Conservation (phyloP, 2,888 invertebrate species). For the Sinotaia quadrata region DNA sequence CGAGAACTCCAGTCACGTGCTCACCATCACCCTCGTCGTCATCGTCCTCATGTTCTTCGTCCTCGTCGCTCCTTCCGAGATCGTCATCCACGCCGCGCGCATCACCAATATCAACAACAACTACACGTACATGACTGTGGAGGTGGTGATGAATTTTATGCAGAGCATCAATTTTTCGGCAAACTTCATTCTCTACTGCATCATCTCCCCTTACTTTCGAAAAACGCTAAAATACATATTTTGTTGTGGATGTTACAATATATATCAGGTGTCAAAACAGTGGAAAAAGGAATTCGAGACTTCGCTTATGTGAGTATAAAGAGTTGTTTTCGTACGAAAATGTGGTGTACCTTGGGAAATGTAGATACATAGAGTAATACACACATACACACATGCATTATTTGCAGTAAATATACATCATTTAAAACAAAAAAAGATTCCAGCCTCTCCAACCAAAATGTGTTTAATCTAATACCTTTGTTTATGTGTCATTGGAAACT, state of each 20-base stretch:
- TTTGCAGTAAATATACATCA: neutral
- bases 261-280: constrained; percentile 36
- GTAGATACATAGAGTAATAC: neutral
- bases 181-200: constrained; percentile 85
- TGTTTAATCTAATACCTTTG: no score
- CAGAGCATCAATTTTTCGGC: constrained; percentile 85
- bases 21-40: constrained; percentile 66
- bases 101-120: constrained; percentile 51
- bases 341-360: neutral
- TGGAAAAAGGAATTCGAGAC: constrained; percentile 41
- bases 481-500: no score
- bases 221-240: constrained; percentile 74
- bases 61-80: constrained; percentile 68
- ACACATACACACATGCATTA: constrained; percentile 12
- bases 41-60: constrained; percentile 69
- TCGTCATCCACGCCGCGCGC: constrained; percentile 56
- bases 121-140: constrained; percentile 60
- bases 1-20: constrained; percentile 58
- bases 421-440: neutral
- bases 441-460: no score
- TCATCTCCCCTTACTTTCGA: constrained; percentile 84
- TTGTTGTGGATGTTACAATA: constrained; percentile 46
- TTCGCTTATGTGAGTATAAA: constrained; percentile 39
- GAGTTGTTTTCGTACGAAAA: neutral
- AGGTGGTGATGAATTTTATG: constrained; percentile 79